phyloP scores from a whole-genome alignment of 1,140 invertebrate genomes.

The Vollenhovia emeryi region DNA sequence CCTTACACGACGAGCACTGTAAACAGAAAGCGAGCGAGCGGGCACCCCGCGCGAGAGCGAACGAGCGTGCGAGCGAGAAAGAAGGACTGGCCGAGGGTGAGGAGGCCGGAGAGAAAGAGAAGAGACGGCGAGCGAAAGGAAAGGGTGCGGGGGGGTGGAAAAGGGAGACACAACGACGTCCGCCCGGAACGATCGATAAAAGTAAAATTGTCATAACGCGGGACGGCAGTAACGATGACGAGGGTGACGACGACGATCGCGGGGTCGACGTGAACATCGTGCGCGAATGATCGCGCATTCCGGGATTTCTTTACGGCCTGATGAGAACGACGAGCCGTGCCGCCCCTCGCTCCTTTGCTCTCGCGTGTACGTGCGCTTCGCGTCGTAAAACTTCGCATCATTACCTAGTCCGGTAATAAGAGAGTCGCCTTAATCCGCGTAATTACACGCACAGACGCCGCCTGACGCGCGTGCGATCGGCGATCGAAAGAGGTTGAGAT shows the following conservation, averaged over 20 bases:
- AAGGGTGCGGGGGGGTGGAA: constrained; percentile 52
- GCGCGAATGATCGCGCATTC: constrained; percentile 60
- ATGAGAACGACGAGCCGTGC: background rate
- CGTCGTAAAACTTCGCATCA: constrained; percentile 29
- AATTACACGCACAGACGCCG: constrained; percentile 14
- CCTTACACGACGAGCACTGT: constrained; percentile 72
- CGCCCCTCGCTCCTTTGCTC: background rate
- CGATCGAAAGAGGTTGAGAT: constrained; percentile 6
- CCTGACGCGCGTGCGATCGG: background rate
- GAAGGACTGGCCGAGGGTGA: constrained; percentile 3
- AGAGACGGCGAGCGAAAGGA: constrained; percentile 24
- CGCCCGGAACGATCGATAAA: constrained; percentile 73
- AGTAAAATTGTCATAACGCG: constrained; percentile 76
- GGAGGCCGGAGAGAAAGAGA: constrained; percentile 8
- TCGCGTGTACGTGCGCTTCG: background rate
- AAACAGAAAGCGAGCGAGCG: constrained; percentile 60
- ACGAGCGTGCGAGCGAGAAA: constrained; percentile 40
- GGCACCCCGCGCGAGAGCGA: constrained; percentile 35
- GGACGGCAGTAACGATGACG: constrained; percentile 54
- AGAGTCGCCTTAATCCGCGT: constrained; percentile 15
- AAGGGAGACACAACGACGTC: constrained; percentile 63
- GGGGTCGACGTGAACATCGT: constrained; percentile 11
- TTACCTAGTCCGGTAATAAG: constrained; percentile 30
- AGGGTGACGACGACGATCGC: constrained; percentile 33
- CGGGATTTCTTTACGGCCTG: constrained; percentile 12